Conservation (phyloP, 2,888 invertebrate genomes). For the Eristalis intricaria region DNA sequence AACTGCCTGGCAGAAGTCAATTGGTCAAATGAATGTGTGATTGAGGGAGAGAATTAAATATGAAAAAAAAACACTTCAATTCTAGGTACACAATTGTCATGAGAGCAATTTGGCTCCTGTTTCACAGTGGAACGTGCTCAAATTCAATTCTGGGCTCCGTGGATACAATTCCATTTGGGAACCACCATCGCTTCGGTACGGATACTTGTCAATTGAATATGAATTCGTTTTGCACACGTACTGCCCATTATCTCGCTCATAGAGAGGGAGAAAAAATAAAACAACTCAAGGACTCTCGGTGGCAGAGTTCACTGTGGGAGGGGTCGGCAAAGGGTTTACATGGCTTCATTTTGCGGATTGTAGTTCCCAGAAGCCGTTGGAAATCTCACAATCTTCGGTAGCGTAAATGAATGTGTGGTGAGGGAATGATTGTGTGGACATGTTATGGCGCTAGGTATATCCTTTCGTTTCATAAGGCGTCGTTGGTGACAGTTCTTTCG, state of each 20-base stretch:
- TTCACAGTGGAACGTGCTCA: neutral
- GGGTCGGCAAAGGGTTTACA: neutral
- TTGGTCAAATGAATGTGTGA: neutral
- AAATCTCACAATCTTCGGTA: too few relatives aligned
- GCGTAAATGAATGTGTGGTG: too few relatives aligned
- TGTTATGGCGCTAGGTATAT: too few relatives aligned
- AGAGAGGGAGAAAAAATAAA: neutral
- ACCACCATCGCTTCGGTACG: too few relatives aligned
- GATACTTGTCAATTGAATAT: neutral
- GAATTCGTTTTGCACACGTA: neutral
- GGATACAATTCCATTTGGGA: neutral
- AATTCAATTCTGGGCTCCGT: neutral
- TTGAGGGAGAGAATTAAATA: neutral
- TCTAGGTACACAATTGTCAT: neutral
- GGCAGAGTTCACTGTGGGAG: neutral
- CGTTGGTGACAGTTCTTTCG: too few relatives aligned
- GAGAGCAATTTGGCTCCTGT: neutral
- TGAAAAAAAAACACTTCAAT: neutral
- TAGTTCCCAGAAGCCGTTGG: too few relatives aligned
- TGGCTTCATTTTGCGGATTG: too few relatives aligned
- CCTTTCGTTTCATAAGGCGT: too few relatives aligned
- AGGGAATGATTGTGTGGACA: too few relatives aligned
- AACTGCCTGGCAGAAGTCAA: neutral
- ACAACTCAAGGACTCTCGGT: neutral
- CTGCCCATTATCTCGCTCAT: neutral